A percentile compares a stretch with the other conserved stretches of the same genome.
phyloP scores from a whole-genome alignment of 2,888 invertebrate genomes.

The Cotesia congregata region DNA sequence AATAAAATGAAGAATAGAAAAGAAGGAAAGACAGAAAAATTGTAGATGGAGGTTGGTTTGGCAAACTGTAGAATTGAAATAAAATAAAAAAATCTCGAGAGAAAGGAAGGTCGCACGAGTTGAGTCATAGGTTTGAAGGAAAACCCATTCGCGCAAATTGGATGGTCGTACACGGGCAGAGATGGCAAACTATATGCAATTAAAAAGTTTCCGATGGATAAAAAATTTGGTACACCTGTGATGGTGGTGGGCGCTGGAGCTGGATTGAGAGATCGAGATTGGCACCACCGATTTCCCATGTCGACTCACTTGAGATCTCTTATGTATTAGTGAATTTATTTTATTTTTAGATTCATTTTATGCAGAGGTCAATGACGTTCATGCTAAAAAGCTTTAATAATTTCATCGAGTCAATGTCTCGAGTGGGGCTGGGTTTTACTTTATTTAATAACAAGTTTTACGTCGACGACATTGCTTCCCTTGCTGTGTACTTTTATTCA shows the following conservation, averaged over 20 bases:
- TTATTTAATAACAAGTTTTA: not conserved
- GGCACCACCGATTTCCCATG: slow-evolving; percentile 6
- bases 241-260: slow-evolving; percentile 13
- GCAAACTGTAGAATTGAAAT: slow-evolving; percentile 37
- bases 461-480: not conserved
- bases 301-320: not conserved
- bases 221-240: slow-evolving; percentile 23
- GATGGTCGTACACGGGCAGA: slow-evolving; percentile 55
- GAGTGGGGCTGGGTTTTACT: not conserved
- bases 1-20: too few species aligned
- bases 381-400: slow-evolving; percentile 6
- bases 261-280: slow-evolving; percentile 40
- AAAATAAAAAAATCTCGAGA: slow-evolving; percentile 27
- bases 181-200: slow-evolving; percentile 59
- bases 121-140: slow-evolving; percentile 54
- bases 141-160: slow-evolving; percentile 66
- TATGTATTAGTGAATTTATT: not conserved
- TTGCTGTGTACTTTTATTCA: not conserved
- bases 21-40: slow-evolving; percentile 45
- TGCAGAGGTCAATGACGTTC: not conserved
- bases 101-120: slow-evolving; percentile 38
- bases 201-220: slow-evolving; percentile 64
- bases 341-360: not conserved
- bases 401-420: not conserved
- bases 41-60: slow-evolving; percentile 45